Evolutionary conservation across 2,113 vertebrate species (phyloP).

Genomic region (Tychaedon coryphoeus): DNA sequence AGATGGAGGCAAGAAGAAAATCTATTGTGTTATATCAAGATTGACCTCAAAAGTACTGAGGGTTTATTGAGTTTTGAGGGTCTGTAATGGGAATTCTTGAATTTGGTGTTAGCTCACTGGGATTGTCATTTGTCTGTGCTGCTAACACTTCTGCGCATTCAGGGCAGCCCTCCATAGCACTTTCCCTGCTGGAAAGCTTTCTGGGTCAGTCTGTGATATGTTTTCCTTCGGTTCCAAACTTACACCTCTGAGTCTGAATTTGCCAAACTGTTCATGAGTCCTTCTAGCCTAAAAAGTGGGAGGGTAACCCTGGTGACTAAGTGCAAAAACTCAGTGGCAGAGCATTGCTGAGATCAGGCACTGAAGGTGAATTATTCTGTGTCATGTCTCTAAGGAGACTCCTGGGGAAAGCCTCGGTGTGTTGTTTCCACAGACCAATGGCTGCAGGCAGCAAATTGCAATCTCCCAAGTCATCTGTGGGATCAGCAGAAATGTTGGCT

Average conservation of each 20-base stretch:
- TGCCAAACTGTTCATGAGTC: not conserved
- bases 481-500: not conserved
- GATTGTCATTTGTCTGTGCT: not conserved
- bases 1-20: not conserved
- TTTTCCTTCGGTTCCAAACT: not conserved
- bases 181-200: not conserved
- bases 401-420: not conserved
- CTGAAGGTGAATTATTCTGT: not conserved
- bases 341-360: not conserved
- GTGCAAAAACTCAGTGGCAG: not conserved
- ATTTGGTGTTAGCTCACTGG: not conserved
- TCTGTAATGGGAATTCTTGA: not conserved
- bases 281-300: not conserved
- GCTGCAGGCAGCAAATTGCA: not conserved
- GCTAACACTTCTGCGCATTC: rapidly evolving
- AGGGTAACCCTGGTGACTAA: not conserved
- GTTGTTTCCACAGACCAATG: not conserved
- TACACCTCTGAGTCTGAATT: not conserved
- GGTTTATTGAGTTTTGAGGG: not conserved
- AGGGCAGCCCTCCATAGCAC: not conserved
- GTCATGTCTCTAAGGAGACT: not conserved
- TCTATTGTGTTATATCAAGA: not conserved
- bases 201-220: not conserved
- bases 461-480: not conserved
- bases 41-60: not conserved